These are phyloP conservation scores for Cephus nigrinus DNA, from an alignment of 2,888 invertebrate genomes.

Conservation along the genomic window DNA sequence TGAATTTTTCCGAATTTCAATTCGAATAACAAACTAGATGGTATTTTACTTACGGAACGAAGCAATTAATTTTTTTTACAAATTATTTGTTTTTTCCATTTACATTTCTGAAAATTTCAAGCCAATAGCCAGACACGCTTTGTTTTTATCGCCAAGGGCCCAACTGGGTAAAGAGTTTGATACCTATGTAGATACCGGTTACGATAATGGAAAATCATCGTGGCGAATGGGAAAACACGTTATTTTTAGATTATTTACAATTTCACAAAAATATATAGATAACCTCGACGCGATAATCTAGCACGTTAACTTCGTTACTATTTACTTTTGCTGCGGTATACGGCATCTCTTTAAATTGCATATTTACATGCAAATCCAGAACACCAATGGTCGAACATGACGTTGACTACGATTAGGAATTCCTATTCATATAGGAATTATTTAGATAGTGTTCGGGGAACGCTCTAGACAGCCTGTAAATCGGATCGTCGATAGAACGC, in stretches of 20 bases:
- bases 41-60: not conserved
- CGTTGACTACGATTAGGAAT: conserved; percentile 17
- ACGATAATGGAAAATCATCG: not conserved
- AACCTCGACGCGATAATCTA: conserved; percentile 26
- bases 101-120: not conserved
- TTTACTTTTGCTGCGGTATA: not conserved
- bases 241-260: conserved; percentile 40
- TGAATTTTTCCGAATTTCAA: not conserved
- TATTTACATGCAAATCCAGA: conserved; percentile 31
- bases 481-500: not conserved
- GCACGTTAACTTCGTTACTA: not conserved
- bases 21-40: not conserved
- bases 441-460: not conserved
- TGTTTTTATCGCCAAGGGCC: not conserved
- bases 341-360: conserved; percentile 23
- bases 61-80: not conserved
- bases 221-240: not conserved
- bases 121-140: not conserved
- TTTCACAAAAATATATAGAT: conserved; percentile 50
- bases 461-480: not conserved
- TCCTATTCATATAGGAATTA: conserved; percentile 13
- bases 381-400: conserved; percentile 5
- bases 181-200: not conserved
- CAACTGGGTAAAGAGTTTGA: not conserved
- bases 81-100: not conserved